phyloP scores from a whole-genome alignment of 2,113 vertebrate genomes.

The Verasper variegatus region DNA sequence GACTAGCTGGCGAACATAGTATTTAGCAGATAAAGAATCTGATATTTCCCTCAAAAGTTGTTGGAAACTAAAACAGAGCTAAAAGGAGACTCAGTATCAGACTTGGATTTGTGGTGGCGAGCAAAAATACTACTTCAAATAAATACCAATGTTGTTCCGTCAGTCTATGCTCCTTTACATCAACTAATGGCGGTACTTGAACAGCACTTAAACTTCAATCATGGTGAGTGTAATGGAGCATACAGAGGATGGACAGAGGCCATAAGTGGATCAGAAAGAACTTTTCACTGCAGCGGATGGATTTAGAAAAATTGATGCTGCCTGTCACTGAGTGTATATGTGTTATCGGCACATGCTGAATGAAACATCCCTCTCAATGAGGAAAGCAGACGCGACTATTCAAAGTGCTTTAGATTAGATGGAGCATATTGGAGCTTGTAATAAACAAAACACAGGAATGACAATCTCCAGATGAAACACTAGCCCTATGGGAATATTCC shows the following conservation, averaged over 20 bases:
- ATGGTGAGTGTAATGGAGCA: not conserved
- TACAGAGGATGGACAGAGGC: slow-evolving; percentile 1
- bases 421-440: slow-evolving; percentile 1
- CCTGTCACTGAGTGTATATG: not conserved
- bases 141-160: not conserved
- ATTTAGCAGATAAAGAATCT: not conserved
- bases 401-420: not conserved
- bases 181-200: not conserved
- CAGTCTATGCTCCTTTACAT: not conserved
- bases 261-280: slow-evolving; percentile 20
- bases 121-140: not conserved
- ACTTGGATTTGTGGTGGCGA: not conserved
- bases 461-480: slow-evolving; percentile 52
- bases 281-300: slow-evolving; percentile 2
- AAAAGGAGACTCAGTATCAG: not conserved
- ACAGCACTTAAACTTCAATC: not conserved
- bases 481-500: slow-evolving; percentile 58
- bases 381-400: not conserved
- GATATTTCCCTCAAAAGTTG: not conserved
- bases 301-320: slow-evolving; percentile 9
- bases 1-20: not conserved
- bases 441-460: slow-evolving; percentile 45
- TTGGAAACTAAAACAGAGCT: not conserved
- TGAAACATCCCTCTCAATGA: not conserved
- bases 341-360: not conserved